These are phyloP conservation scores for Sylvicapra grimmia DNA, from an alignment of 2,113 vertebrate species.

Conservation along the genomic window DNA sequence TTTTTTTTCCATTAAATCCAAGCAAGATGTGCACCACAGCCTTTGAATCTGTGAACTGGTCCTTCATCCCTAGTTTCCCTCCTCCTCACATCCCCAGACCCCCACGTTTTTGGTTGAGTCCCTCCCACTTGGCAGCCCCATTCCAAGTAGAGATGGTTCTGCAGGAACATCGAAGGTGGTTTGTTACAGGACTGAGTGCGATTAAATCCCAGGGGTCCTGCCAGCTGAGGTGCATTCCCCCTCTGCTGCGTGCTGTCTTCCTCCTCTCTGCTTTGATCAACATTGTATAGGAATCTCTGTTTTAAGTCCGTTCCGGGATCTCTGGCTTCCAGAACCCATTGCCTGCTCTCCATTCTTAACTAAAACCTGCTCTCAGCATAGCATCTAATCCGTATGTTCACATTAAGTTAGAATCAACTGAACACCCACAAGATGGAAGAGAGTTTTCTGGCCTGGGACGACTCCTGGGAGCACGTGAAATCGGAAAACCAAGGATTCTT, in stretches of 20 bases:
- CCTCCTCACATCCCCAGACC: neutral
- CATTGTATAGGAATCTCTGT: neutral
- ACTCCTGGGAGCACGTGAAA: neutral
- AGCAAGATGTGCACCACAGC: neutral
- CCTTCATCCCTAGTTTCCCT: neutral
- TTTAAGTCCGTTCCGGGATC: neutral
- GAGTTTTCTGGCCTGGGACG: neutral
- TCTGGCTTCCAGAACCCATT: neutral
- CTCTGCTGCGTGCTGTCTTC: neutral
- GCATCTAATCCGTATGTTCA: neutral
- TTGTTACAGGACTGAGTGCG: neutral
- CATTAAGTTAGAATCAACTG: neutral
- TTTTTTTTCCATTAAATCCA: neutral
- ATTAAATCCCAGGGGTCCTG: neutral
- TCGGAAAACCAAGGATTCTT: neutral
- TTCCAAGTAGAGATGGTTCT: neutral
- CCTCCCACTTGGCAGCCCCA: neutral
- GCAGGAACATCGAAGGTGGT: neutral
- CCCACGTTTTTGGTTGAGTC: neutral
- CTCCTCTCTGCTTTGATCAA: neutral
- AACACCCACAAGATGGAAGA: neutral
- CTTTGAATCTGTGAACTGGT: neutral
- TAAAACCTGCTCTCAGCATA: neutral
- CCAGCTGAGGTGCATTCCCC: neutral
- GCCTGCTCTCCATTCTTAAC: neutral